A percentile compares a stretch with the other conserved stretches of the same genome.
These are phyloP conservation scores for Myotis daubentonii DNA, from an alignment of 2,797 vertebrate genomes.

Conservation along the genomic window DNA sequence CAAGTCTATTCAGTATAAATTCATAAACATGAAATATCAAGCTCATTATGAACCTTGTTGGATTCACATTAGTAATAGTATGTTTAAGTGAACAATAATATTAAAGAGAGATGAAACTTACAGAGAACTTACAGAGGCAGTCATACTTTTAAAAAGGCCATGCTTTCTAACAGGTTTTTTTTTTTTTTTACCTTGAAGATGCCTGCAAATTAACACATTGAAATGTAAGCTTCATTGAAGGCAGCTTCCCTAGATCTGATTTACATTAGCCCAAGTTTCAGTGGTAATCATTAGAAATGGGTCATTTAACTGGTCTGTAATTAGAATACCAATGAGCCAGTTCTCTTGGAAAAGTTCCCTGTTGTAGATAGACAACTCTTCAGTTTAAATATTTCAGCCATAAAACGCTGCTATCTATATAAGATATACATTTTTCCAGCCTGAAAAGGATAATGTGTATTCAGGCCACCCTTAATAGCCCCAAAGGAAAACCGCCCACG, in stretches of 20 bases:
- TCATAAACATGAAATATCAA: not conserved
- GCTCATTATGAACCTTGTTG: not conserved
- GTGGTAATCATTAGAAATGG: constrained; percentile 46
- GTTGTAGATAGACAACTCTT: not conserved
- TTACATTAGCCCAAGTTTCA: constrained; percentile 45
- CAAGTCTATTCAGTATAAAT: not conserved
- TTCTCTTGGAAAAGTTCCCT: constrained; percentile 26
- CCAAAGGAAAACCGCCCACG: not conserved
- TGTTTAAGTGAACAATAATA: not conserved
- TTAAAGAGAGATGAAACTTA: constrained; percentile 55
- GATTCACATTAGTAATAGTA: constrained; percentile 28
- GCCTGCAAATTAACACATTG: not conserved
- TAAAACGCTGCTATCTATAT: not conserved
- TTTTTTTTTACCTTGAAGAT: not conserved
- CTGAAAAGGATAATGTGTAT: constrained; percentile 5
- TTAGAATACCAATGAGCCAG: constrained; percentile 43
- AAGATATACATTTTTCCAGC: not conserved
- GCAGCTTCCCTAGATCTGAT: not conserved
- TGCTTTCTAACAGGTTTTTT: not conserved
- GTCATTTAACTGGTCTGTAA: constrained; percentile 52
- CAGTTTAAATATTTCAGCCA: constrained; percentile 8
- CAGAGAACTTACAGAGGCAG: constrained; percentile 35
- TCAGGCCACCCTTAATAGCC: not conserved
- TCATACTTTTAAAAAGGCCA: not conserved
- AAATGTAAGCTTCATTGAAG: not conserved